Evolutionary conservation across 2,113 vertebrate species (phyloP).

Genomic region (western clawed frog (Xenopus tropicalis)): DNA sequence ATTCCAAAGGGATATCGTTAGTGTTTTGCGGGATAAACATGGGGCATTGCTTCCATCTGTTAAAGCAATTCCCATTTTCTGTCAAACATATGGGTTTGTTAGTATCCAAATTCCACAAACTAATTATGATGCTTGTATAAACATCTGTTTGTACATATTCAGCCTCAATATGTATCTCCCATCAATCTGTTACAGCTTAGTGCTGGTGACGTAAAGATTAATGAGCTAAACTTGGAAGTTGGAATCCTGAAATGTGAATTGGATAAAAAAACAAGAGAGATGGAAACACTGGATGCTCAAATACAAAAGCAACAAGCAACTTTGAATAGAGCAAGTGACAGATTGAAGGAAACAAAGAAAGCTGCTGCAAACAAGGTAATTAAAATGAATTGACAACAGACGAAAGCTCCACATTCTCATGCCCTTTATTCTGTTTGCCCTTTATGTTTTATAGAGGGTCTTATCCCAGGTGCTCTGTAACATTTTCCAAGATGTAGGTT

Average conservation of each 20-base stretch:
- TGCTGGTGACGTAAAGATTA: conserved; percentile 49
- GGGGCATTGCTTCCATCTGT: conserved; percentile 14
- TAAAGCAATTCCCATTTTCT: conserved; percentile 22
- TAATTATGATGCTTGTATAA: conserved; percentile 22
- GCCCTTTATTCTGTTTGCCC: background rate
- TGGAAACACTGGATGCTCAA: conserved; percentile 53
- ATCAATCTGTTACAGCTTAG: conserved; percentile 49
- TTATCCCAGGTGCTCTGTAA: background rate
- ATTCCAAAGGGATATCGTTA: background rate
- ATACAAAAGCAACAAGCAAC: conserved; percentile 53
- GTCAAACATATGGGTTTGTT: conserved; percentile 28
- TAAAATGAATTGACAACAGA: background rate
- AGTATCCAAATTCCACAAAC: conserved; percentile 21
- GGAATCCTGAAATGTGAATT: conserved; percentile 53
- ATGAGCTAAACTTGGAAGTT: conserved; percentile 48
- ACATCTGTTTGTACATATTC: conserved; percentile 13
- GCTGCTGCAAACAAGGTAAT: conserved; percentile 40
- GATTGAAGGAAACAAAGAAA: conserved; percentile 47
- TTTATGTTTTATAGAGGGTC: too few relatives aligned
- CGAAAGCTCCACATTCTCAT: background rate
- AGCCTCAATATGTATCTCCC: conserved; percentile 20
- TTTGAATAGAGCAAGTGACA: conserved; percentile 52
- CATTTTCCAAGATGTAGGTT: background rate
- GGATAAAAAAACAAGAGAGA: conserved; percentile 50
- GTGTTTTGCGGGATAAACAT: background rate